A percentile compares a stretch with the other conserved stretches of the same genome.
Conservation (phyloP, 2,113 vertebrate species). For the Pollimyrus isidori region DNA sequence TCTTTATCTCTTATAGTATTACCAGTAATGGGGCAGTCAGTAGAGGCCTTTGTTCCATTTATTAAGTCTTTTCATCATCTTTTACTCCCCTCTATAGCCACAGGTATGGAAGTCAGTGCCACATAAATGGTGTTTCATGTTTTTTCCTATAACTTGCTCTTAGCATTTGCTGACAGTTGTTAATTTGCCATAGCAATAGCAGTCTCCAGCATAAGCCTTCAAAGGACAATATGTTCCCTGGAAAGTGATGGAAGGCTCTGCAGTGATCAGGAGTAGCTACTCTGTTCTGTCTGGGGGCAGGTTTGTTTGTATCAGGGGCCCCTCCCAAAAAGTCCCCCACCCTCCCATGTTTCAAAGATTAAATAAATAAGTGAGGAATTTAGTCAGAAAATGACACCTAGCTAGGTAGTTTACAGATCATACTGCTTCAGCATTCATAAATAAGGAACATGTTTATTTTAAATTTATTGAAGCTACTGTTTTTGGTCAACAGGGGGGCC, state of each 20-base stretch:
- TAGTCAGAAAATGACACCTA: not conserved
- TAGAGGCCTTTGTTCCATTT: not conserved
- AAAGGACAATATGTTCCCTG: slow-evolving; percentile 11
- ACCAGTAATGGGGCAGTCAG: not conserved
- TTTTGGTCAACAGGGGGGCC: not conserved
- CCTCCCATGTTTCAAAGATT: not conserved
- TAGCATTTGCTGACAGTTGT: not conserved
- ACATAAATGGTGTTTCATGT: not conserved
- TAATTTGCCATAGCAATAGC: slow-evolving; percentile 18
- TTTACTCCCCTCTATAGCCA: not conserved
- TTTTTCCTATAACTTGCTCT: not conserved
- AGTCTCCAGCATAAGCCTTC: slow-evolving; percentile 5
- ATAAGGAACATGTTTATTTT: not conserved
- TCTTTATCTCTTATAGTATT: not conserved
- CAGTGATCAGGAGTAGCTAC: not conserved
- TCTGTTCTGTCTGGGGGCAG: not conserved
- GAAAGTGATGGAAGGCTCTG: not conserved
- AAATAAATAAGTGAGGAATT: not conserved
- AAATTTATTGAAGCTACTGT: not conserved
- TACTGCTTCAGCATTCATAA: not conserved
- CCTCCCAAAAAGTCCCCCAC: not conserved
- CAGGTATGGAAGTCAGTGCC: not conserved
- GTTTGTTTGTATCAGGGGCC: not conserved
- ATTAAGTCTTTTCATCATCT: not conserved
- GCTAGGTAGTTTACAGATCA: not conserved